Percentiles rank a stretch among this genome's conserved stretches.
These are phyloP conservation scores for Gymnodraco acuticeps DNA, from an alignment of 2,797 vertebrate genomes.

Conservation along the genomic window DNA sequence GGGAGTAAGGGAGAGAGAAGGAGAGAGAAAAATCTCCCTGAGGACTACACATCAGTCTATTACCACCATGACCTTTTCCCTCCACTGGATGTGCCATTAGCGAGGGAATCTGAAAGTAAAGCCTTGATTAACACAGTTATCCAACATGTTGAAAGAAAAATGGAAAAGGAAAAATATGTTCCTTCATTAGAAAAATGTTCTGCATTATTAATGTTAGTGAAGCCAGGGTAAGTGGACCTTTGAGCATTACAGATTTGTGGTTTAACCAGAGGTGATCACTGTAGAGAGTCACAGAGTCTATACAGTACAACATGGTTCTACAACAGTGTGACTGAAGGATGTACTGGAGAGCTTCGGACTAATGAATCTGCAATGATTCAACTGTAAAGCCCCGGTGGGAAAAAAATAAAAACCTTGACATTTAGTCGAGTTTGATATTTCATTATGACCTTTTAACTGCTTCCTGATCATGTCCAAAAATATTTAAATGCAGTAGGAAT, in stretches of 20 bases:
- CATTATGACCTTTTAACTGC: neutral
- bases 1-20: constrained; percentile 20
- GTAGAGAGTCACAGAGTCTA: constrained; percentile 68
- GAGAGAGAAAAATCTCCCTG: constrained; percentile 82
- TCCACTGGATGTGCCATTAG: constrained; percentile 89
- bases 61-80: constrained; percentile 96
- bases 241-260: constrained; percentile 76
- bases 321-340: constrained; percentile 50
- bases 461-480: constrained; percentile 36
- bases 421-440: constrained; percentile 38
- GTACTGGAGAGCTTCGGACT: constrained; percentile 49
- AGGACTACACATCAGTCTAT: constrained; percentile 98
- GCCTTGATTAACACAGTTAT: constrained; percentile 86
- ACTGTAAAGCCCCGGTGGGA: neutral
- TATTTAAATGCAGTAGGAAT: neutral
- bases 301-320: constrained; percentile 52
- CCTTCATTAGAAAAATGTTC: constrained; percentile 86
- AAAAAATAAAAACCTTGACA: constrained; percentile 22
- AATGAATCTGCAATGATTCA: constrained; percentile 48
- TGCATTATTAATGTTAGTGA: constrained; percentile 84
- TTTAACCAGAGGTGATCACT: constrained; percentile 79
- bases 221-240: constrained; percentile 78
- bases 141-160: constrained; percentile 81
- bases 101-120: constrained; percentile 81
- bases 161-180: constrained; percentile 83